Evolutionary conservation across 2,113 vertebrate genomes (phyloP), one percentile per base, ranked within the genome.

Genomic region (Morphnarchus princeps): DNA sequence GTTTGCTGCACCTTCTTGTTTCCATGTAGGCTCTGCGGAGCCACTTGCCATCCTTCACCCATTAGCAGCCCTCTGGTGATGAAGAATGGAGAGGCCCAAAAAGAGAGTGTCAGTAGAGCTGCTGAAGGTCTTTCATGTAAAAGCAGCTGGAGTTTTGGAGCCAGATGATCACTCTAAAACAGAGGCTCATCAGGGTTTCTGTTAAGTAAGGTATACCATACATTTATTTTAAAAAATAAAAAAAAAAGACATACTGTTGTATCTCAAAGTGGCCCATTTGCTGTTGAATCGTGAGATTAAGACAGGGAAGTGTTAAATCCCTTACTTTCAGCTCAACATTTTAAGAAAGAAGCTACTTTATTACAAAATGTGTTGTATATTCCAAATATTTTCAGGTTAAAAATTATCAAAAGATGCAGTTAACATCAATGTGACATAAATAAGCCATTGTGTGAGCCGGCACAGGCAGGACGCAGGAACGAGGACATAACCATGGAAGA

Each of bases 161-260:
- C 8, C 57, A 42, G 32, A 38, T 25, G 24, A 50, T 63, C 9
- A 18, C 28, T 62, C 32, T 42, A 45, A 88, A 77, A 25, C 26
- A 65, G 52, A 40, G 10, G 47, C 22, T 69, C 0, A 4, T 81
- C 20, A 38, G n/a, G 16, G 38, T 77, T 65, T 65, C 57, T 77
- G 55, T 76, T 82, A 76, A 82, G 49, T 42, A 89, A 74, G 8
- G 10, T 62, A 52, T 63, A n/a, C 49, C 8, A 15, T 45, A 43
- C 43, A 21, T 26, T 25, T 28, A 28, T 28, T 19, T 24, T 1
- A 18, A 1, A 18, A 31, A 31, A 31, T 17, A 54, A 54, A 19
- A 45, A 8, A 7, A 5, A 9, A 26, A n/a, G 2, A 13, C 7
- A 29, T 28, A 54, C 5, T 16, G 3, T n/a, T 74, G 2, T 28